A percentile compares a stretch with the other conserved stretches of the same genome.
These are phyloP conservation scores for Cichlasoma orientale DNA, from an alignment of 2,797 vertebrate genomes.

Conservation along the genomic window DNA sequence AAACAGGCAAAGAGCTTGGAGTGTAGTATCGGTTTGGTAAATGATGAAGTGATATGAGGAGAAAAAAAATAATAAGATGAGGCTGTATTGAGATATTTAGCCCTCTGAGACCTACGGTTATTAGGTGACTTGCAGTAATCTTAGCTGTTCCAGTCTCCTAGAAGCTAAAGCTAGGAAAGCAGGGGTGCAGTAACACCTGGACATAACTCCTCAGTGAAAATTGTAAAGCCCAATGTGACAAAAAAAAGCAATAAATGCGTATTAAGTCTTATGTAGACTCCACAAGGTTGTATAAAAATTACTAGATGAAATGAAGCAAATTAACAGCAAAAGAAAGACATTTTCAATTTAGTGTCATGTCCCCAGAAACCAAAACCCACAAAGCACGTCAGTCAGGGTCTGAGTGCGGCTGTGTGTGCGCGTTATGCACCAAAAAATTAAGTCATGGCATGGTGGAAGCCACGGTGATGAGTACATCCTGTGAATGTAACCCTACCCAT, in stretches of 20 bases:
- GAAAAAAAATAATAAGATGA: not conserved
- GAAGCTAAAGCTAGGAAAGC: not conserved
- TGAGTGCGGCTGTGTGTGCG: not conserved
- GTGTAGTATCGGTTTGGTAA: not conserved
- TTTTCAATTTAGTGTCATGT: constrained; percentile 19
- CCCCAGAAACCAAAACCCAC: not conserved
- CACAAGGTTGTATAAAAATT: not conserved
- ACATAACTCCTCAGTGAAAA: not conserved
- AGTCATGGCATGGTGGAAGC: constrained; percentile 35
- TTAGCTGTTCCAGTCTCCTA: not conserved
- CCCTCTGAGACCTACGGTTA: not conserved
- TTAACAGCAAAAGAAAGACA: not conserved
- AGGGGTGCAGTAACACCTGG: not conserved
- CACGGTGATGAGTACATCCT: constrained; percentile 15
- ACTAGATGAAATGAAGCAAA: not conserved
- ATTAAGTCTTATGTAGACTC: not conserved
- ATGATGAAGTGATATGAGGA: not conserved
- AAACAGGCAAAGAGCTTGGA: not conserved
- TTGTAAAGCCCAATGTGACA: not conserved
- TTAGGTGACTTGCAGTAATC: not conserved
- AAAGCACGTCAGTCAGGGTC: constrained; percentile 10
- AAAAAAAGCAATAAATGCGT: not conserved
- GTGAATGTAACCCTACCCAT: not conserved
- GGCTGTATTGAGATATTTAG: not conserved
- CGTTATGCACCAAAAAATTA: not conserved